A percentile compares a stretch with the other conserved stretches of the same genome.
Conservation (phyloP, 2,113 vertebrate genomes). For the Platysternon megacephalum region DNA sequence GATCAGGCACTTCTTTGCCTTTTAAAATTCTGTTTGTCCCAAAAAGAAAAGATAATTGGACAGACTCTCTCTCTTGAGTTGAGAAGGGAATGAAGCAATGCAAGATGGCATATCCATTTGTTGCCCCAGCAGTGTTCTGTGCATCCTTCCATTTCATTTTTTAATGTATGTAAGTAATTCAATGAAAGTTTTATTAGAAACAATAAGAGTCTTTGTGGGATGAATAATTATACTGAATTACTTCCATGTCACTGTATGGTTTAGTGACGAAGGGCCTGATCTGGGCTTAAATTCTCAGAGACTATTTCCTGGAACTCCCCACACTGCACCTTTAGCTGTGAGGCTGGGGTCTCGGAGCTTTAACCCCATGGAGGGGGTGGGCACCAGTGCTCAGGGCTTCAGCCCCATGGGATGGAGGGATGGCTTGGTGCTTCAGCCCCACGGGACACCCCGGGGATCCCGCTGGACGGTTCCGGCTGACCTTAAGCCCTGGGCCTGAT, state of each 20-base stretch:
- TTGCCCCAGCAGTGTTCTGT: background rate
- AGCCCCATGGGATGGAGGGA: too few species aligned
- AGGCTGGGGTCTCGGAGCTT: too few species aligned
- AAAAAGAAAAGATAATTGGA: background rate
- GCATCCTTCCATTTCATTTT: slow-evolving; percentile 51
- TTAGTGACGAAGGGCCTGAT: slow-evolving; percentile 44
- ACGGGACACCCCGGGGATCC: too few species aligned
- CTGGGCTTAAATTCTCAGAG: background rate
- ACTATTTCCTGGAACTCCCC: too few species aligned
- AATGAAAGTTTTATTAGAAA: slow-evolving; percentile 16
- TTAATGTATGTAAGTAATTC: slow-evolving; percentile 65
- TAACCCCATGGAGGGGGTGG: too few species aligned
- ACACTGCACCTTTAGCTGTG: too few species aligned
- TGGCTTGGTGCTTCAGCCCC: too few species aligned
- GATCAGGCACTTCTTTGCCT: background rate
- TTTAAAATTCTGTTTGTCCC: background rate
- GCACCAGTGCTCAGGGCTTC: too few species aligned
- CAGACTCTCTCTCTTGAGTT: background rate
- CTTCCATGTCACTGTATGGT: background rate
- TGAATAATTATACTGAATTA: background rate
- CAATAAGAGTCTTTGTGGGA: background rate
- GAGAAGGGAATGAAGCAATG: background rate
- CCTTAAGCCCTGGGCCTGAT: slow-evolving; percentile 3
- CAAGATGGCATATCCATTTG: background rate
- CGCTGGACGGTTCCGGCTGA: too few species aligned